Base-by-base conservation (phyloP, 2,113 vertebrate species). In the Brachyhypopomus gauderio region DNA sequence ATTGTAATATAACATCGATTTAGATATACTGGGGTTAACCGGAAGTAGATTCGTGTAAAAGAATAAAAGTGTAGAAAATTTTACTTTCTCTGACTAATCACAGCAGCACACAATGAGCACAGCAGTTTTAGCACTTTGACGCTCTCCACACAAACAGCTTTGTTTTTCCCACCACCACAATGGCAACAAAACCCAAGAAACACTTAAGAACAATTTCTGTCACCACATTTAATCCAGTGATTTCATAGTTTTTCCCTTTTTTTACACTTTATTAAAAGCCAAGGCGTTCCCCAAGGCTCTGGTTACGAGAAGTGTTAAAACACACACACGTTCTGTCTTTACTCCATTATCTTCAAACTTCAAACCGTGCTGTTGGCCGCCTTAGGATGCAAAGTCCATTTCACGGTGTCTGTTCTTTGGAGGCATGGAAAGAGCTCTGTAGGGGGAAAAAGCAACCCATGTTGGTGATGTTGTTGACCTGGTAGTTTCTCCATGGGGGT, bases 211-310 rank as follows among this genome's bases (percentile, higher is more conserved):
- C 84, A 78, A 64, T 86, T 89, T 89, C 89, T 88, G 90, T 87
- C 88, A 89, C 86, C 83, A 63, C 72, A 84, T 78, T 83, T 63
- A 74, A 85, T 62, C 38, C 52, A 52, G 73, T 77, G 86, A 89
- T 88, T 80, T 89, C 88, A 88, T 80, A 80, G 86, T 88, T 73
- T 79, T 90, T 25, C 36, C 6, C 20, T 60, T 60, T 84, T 89
- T 88, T 90, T 88, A 81, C 66, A 86, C 86, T 90, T 92, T 89
- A 88, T 85, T 85, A 86, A 82, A 83, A 87, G 84, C 88, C 86
- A 87, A 87, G 86, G 88, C 87, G 89, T 91, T 92, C 75, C 71
- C 89, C 88, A 83, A 84, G 85, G 85, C 90, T 88, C 86, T 84
- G 88, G 90, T 88, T 87, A 84, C 74, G 83, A 80, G 85, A 83